A percentile compares a stretch with the other conserved stretches of the same genome.
phyloP scores from a whole-genome alignment of 2,113 vertebrate species.

The Harpagus bidentatus region DNA sequence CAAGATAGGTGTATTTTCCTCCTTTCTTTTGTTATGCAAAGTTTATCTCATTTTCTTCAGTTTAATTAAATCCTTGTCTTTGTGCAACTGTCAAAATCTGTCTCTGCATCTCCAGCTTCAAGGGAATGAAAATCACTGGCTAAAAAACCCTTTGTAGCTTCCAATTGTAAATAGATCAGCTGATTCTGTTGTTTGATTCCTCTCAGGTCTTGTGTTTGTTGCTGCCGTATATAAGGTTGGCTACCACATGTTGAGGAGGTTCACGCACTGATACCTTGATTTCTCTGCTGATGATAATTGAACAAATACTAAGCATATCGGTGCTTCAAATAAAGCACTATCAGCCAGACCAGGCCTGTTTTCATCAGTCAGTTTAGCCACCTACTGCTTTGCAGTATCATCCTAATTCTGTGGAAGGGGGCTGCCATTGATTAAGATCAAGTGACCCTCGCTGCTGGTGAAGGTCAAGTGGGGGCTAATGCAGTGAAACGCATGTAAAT shows the following conservation, averaged over 20 bases:
- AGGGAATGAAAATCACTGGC: constrained; percentile 15
- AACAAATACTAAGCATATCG: constrained; percentile 44
- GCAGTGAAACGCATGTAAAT: background rate
- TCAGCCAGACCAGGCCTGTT: constrained; percentile 25
- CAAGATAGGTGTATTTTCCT: background rate
- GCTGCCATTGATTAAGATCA: constrained; percentile 37
- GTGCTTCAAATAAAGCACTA: constrained; percentile 30
- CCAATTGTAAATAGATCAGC: background rate
- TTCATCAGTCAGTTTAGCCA: constrained; percentile 28
- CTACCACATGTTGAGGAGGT: background rate
- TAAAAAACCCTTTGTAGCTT: constrained; percentile 18
- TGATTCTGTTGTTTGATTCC: background rate
- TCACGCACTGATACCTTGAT: background rate
- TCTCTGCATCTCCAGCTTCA: constrained; percentile 16
- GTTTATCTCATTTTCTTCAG: constrained; percentile 45
- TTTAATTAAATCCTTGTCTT: constrained; percentile 48
- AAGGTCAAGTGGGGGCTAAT: constrained; percentile 24
- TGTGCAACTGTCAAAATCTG: constrained; percentile 30
- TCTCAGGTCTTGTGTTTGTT: constrained; percentile 3
- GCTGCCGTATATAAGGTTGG: background rate
- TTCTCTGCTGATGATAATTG: constrained; percentile 44
- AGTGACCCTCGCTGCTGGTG: constrained; percentile 1
- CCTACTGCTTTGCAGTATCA: background rate
- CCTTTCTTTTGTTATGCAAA: constrained; percentile 35
- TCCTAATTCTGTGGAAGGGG: background rate